Evolutionary conservation across 2,797 vertebrate genomes (phyloP), one percentile per base, ranked within the genome.

Genomic region (Bradypus variegatus): DNA sequence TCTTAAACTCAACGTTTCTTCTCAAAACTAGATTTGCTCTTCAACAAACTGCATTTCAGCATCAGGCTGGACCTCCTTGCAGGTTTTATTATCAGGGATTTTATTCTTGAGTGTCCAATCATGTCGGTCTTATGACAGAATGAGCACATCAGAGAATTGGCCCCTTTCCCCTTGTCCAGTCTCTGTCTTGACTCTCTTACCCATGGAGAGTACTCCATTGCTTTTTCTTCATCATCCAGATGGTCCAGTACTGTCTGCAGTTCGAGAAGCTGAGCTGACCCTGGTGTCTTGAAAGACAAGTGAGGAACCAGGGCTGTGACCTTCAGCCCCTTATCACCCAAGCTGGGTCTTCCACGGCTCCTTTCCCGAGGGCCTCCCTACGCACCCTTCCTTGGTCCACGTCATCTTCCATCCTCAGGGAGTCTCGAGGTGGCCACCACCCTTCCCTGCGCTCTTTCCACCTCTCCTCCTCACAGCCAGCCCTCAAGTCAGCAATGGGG

Each of bases 301-400:
- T 2, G 4, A 23, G 36, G 25, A 25, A 21, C 29, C 10, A 10
- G 38, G 33, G 21, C 19, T 8, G 19, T 70, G 48, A 5, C 58
- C 11, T 0, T 8, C 23, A n/a, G 10, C 48, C 4, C 11, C 13
- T 1, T 15, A 10, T 6, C 2, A 2, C 23, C 13, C 38, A 29
- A 75, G 36, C 15, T 12, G 55, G 45, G 8, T 15, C 23, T 10
- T 23, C 9, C 6, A 2, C 3, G 31, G 29, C 21, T 3, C 23
- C 31, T 8, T 38, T 12, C 78, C 23, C 29, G 19, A 16, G 6
- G n/a, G 33, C 29, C 1, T 58, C 10, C 41, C 41, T 1, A 5
- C 0, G 60, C 21, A 3, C 10, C 0, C 19, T 21, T n/a, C 8
- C 29, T 50, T 8, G 27, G 70, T 19, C 31, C 5, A 0, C 5